A percentile compares a stretch with the other conserved stretches of the same genome.
phyloP scores from a whole-genome alignment of 2,888 invertebrate species.

The Tetragonisca angustula region DNA sequence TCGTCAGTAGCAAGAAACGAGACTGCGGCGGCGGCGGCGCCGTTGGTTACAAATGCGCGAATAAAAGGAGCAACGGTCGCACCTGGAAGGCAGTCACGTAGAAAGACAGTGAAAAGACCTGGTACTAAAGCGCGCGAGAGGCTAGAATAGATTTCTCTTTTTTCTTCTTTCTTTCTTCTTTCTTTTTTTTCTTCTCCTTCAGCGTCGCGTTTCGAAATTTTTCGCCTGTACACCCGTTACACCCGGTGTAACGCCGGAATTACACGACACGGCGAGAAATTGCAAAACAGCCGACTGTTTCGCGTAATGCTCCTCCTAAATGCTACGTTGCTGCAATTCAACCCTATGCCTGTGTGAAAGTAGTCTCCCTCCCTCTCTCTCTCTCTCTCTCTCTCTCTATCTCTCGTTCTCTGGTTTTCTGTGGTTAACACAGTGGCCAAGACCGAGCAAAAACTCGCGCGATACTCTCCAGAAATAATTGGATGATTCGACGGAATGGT shows the following conservation, averaged over 20 bases:
- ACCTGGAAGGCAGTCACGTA: constrained; percentile 58
- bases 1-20: constrained; percentile 53
- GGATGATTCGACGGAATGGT: constrained; percentile 17
- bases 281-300: constrained; percentile 9
- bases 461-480: constrained; percentile 6
- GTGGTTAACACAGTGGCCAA: background rate
- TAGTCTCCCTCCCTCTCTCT: background rate
- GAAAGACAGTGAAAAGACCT: constrained; percentile 40
- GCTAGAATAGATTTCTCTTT: constrained; percentile 27
- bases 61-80: constrained; percentile 64
- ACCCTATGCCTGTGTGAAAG: background rate
- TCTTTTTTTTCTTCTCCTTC: background rate
- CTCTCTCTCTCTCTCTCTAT: background rate
- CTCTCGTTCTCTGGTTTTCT: too few relatives aligned
- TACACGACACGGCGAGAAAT: constrained; percentile 12
- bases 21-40: background rate
- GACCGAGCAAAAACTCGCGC: background rate
- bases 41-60: constrained; percentile 51
- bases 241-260: background rate
- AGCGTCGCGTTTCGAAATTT: constrained; percentile 28
- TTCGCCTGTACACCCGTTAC: background rate
- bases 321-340: background rate
- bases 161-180: background rate
- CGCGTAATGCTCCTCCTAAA: constrained; percentile 20
- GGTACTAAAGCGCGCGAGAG: background rate